Conservation (phyloP, 1,140 invertebrate genomes). For the Papilio xuthus region DNA sequence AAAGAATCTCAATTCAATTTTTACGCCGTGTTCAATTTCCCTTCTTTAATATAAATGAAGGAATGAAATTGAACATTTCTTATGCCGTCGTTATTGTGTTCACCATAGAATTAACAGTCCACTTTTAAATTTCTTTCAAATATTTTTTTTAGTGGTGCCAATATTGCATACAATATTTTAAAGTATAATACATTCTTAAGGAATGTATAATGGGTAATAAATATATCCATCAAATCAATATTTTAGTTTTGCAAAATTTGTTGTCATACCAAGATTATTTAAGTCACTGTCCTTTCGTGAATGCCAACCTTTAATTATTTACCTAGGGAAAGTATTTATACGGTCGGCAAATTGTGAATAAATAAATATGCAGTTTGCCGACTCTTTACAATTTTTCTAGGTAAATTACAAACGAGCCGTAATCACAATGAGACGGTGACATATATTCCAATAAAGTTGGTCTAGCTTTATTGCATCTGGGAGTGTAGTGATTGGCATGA, state of each 20-base stretch:
- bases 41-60: slow-evolving; percentile 2
- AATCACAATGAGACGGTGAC: background rate
- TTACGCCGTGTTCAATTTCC: slow-evolving; percentile 12
- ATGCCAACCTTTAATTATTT: too few species aligned
- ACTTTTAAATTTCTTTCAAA: too few species aligned
- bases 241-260: too few species aligned
- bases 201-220: too few species aligned
- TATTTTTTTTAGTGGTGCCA: background rate
- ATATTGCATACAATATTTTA: too few species aligned
- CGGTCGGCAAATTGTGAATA: too few species aligned
- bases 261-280: too few species aligned
- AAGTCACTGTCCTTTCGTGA: too few species aligned
- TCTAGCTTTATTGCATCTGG: slow-evolving; percentile 37
- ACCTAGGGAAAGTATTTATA: too few species aligned
- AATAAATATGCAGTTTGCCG: background rate
- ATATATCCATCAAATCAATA: too few species aligned
- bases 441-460: background rate
- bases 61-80: background rate
- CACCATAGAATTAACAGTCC: background rate
- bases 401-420: background rate
- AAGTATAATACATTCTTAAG: too few species aligned
- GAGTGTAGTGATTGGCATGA: slow-evolving; percentile 29
- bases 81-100: background rate
- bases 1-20: slow-evolving; percentile 8
- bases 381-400: background rate